A percentile compares a stretch with the other conserved stretches of the same genome.
These are phyloP conservation scores for Hippocampus mohnikei DNA, from an alignment of 2,113 vertebrate species.

Conservation along the genomic window DNA sequence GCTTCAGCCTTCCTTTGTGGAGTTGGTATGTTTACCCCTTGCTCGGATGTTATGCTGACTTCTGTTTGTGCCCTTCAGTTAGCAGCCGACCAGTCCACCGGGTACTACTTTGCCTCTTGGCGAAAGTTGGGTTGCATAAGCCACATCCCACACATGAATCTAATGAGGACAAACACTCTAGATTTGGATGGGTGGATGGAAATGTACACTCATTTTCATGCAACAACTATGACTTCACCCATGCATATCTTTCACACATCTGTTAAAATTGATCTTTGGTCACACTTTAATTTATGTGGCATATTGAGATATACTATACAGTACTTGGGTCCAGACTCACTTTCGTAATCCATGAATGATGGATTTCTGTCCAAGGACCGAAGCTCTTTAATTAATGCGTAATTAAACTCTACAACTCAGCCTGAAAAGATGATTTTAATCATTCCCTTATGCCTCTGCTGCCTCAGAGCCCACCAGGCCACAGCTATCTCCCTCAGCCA, in stretches of 20 bases:
- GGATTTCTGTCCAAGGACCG: conserved; percentile 50
- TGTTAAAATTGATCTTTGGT: conserved; percentile 6
- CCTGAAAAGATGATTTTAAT: conserved; percentile 22
- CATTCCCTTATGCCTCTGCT: conserved; percentile 23
- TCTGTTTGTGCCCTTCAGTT: background rate
- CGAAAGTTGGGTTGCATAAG: too few relatives aligned
- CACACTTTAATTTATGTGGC: conserved; percentile 51
- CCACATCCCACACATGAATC: too few relatives aligned
- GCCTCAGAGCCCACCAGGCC: conserved; percentile 31
- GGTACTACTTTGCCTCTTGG: too few relatives aligned
- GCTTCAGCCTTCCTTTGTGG: background rate
- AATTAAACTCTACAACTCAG: conserved; percentile 37
- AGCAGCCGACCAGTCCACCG: too few relatives aligned
- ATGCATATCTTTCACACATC: background rate
- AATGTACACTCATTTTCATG: too few relatives aligned
- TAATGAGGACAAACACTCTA: too few relatives aligned
- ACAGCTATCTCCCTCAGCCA: conserved; percentile 1
- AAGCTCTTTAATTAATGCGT: conserved; percentile 56
- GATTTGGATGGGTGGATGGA: too few relatives aligned
- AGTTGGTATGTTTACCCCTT: background rate
- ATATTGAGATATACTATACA: conserved; percentile 44
- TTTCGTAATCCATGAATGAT: conserved; percentile 48
- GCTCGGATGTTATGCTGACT: background rate
- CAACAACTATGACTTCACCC: background rate
- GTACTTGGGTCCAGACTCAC: conserved; percentile 51